phyloP scores from a whole-genome alignment of 1,140 invertebrate genomes.

The Drosophila auraria region DNA sequence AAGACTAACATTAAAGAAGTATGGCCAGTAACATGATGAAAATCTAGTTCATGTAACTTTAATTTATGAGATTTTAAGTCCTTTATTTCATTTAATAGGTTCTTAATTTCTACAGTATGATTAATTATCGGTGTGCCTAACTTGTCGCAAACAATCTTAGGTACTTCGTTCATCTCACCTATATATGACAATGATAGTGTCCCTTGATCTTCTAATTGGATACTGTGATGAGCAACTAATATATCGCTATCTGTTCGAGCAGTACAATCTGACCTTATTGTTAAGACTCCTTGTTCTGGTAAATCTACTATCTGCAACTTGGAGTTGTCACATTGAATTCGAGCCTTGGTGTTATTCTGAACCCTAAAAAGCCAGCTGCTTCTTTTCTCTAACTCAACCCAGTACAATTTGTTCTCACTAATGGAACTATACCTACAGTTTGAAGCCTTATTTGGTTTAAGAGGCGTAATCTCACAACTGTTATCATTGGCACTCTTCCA shows the following conservation, averaged over 20 bases:
- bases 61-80: too few relatives aligned
- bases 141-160: not conserved
- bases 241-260: not conserved
- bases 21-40: not conserved
- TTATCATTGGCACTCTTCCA: too few relatives aligned
- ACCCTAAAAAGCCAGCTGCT: slow-evolving; percentile 8
- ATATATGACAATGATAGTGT: not conserved
- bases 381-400: slow-evolving; percentile 1
- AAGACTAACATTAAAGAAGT: not conserved
- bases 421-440: not conserved
- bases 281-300: slow-evolving; percentile 5
- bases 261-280: slow-evolving; percentile 8
- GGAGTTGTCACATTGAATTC: not conserved
- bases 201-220: not conserved
- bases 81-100: not conserved
- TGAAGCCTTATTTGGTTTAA: too few relatives aligned
- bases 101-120: not conserved
- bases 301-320: not conserved
- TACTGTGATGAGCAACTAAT: slow-evolving; percentile 1
- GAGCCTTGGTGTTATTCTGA: not conserved
- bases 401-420: not conserved
- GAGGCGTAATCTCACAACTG: too few relatives aligned
- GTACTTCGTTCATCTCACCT: not conserved
- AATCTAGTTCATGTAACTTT: not conserved
- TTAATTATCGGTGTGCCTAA: not conserved